Percentiles rank a stretch among this genome's conserved stretches.
Evolutionary conservation across 2,113 vertebrate species (phyloP).

Genomic region (Vulpes ferrilata): DNA sequence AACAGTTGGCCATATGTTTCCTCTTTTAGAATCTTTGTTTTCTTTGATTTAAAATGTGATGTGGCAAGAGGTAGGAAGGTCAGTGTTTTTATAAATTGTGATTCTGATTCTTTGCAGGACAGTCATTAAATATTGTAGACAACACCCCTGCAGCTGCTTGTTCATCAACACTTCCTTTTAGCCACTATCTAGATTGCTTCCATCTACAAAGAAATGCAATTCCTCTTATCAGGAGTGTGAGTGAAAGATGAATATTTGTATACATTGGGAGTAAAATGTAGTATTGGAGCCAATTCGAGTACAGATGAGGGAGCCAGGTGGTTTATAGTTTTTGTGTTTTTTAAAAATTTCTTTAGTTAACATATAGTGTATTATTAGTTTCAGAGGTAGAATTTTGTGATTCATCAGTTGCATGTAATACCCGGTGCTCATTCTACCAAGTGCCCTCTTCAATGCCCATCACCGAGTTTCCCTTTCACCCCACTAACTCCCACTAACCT

Average conservation of each 20-base stretch:
- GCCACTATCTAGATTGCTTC: neutral
- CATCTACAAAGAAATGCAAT: slow-evolving; percentile 33
- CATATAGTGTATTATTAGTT: neutral
- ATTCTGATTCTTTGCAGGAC: slow-evolving; percentile 34
- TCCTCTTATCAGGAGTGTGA: slow-evolving; percentile 48
- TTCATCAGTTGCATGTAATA: neutral
- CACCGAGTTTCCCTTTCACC: too few relatives aligned
- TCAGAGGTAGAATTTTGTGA: neutral
- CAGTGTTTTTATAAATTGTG: slow-evolving; percentile 35
- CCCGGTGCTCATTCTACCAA: neutral
- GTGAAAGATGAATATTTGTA: slow-evolving; percentile 51
- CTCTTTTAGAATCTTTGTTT: slow-evolving; percentile 53
- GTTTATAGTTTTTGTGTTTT: neutral
- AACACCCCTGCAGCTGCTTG: neutral
- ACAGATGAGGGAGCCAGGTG: neutral
- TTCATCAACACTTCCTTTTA: slow-evolving; percentile 55
- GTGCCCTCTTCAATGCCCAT: neutral
- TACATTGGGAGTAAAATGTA: neutral
- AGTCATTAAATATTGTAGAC: slow-evolving; percentile 44
- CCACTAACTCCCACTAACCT: too few relatives aligned
- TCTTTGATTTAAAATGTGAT: slow-evolving; percentile 65
- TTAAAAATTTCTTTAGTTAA: neutral
- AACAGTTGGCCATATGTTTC: slow-evolving; percentile 32
- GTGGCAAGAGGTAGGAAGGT: slow-evolving; percentile 6
- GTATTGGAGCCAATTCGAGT: neutral